Percentiles rank a stretch among this genome's conserved stretches.
phyloP scores from a whole-genome alignment of 64 coral and sea anemone genomes.

The Hydrozoanthus tunicans region DNA sequence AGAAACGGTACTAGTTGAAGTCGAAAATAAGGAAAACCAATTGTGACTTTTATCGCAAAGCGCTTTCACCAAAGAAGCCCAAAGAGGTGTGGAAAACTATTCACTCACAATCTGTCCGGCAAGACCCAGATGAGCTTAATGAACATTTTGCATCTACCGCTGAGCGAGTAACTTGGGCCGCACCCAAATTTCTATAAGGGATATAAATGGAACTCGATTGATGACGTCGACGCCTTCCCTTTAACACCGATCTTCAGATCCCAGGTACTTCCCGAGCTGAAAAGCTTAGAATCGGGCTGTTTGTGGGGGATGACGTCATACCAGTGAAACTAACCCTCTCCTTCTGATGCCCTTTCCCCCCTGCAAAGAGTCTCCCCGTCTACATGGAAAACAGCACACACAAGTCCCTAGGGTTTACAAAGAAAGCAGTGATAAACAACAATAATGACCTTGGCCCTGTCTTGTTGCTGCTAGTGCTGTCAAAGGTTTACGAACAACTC shows the following conservation, averaged over 20 bases:
- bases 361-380: constrained; percentile 5
- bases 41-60: not conserved
- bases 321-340: constrained; percentile 34
- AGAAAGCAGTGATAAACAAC: not conserved
- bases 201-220: not conserved
- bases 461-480: constrained; percentile 26
- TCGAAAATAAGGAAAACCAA: constrained; percentile 7
- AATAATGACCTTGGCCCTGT: constrained; percentile 46
- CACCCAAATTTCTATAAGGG: not conserved
- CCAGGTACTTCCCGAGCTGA: constrained; percentile 7
- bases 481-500: constrained; percentile 53
- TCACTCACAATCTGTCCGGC: constrained; percentile 18
- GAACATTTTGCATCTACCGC: constrained; percentile 25
- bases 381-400: constrained; percentile 48
- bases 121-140: constrained; percentile 27
- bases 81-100: constrained; percentile 62
- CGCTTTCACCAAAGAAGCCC: constrained; percentile 12
- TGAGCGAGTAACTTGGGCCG: constrained; percentile 1
- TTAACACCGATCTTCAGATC: not conserved
- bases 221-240: constrained; percentile 2
- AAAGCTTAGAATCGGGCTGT: not conserved
- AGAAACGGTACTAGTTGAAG: not conserved
- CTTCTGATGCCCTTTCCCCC: constrained; percentile 37
- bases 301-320: constrained; percentile 26
- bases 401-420: not conserved